A percentile compares a stretch with the other conserved stretches of the same genome.
These are phyloP conservation scores for Lutjanus argentimaculatus DNA, from an alignment of 2,797 vertebrate genomes.

Conservation along the genomic window DNA sequence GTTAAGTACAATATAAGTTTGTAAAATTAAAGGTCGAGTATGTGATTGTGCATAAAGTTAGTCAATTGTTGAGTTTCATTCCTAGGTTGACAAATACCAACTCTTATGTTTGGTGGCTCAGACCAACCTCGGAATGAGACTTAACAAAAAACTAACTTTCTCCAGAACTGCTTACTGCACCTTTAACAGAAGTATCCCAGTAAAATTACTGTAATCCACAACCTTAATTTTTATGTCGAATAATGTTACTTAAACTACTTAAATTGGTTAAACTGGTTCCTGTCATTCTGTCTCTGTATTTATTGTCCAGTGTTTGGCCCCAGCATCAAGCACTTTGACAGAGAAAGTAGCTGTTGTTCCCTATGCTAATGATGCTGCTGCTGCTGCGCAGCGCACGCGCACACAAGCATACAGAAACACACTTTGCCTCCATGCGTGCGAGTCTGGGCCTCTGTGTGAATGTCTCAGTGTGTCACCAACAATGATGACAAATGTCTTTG, in stretches of 20 bases:
- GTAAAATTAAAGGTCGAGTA: neutral
- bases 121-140: too few species aligned
- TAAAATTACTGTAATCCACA: neutral
- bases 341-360: neutral
- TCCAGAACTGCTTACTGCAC: too few species aligned
- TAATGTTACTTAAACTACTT: neutral
- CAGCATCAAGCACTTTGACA: conserved; percentile 37
- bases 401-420: neutral
- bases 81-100: too few species aligned
- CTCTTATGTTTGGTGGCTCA: too few species aligned
- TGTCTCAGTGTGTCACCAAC: conserved; percentile 68
- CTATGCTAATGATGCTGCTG: conserved; percentile 1
- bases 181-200: neutral
- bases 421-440: conserved; percentile 2
- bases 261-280: neutral
- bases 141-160: too few species aligned
- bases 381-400: conserved; percentile 1
- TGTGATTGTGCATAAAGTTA: too few species aligned
- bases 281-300: conserved; percentile 12
- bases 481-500: conserved; percentile 70
- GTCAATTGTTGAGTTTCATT: too few species aligned
- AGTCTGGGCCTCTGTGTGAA: conserved; percentile 54
- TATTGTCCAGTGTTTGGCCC: conserved; percentile 58
- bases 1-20: too few species aligned
- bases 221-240: neutral